Evolutionary conservation across 2,113 vertebrate genomes (phyloP).

Genomic region (Thryonomys swinderianus): DNA sequence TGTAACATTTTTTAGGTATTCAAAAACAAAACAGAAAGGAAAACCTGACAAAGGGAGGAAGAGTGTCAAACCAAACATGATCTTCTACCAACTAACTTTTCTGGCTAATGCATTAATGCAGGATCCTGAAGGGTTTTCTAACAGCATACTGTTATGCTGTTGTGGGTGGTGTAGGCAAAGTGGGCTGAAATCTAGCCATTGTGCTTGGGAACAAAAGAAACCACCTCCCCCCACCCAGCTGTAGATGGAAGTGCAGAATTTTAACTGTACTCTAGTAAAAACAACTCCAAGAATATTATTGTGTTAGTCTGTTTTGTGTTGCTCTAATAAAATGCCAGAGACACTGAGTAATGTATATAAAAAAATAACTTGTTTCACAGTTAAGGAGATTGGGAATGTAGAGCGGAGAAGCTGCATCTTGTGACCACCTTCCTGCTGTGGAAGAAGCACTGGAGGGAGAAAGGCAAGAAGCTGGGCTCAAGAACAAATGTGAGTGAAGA

Average conservation of each 20-base stretch:
- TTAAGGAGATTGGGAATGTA: neutral
- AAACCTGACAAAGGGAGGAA: neutral
- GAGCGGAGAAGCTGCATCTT: neutral
- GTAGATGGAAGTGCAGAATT: neutral
- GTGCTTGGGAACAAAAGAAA: neutral
- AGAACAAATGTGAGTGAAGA: neutral
- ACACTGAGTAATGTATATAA: neutral
- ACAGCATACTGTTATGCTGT: no score
- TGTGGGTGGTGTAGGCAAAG: neutral
- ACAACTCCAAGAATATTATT: neutral
- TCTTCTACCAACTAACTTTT: neutral
- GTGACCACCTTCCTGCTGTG: neutral
- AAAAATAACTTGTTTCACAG: neutral
- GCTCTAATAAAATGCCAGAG: neutral
- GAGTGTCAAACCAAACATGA: neutral
- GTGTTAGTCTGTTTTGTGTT: neutral
- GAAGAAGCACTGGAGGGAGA: neutral
- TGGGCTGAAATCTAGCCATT: constrained; percentile 20
- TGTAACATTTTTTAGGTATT: neutral
- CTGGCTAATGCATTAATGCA: fast-evolving
- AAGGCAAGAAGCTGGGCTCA: neutral
- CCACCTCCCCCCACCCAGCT: neutral
- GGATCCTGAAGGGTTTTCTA: no score
- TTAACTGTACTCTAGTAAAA: neutral
- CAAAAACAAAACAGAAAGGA: neutral